These are phyloP conservation scores for Caradrina kadenii DNA, from an alignment of 2,888 invertebrate species.

Conservation along the genomic window DNA sequence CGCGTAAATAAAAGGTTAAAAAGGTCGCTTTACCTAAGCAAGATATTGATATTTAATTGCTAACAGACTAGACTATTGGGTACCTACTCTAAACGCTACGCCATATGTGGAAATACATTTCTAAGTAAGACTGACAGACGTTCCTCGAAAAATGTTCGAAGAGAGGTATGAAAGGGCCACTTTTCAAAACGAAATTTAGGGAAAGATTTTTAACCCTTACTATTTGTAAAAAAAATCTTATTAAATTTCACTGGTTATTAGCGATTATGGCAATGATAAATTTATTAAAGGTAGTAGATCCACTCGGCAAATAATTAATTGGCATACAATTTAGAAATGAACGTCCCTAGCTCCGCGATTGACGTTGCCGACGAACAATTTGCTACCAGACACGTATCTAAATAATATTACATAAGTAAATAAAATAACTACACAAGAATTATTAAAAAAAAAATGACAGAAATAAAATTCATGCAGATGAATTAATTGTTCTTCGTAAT, in stretches of 20 bases:
- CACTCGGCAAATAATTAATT: constrained; percentile 16
- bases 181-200: too few species aligned
- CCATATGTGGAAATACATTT: too few species aligned
- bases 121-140: too few species aligned
- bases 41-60: too few species aligned
- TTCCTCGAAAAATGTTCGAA: too few species aligned
- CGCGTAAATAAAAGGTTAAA: too few species aligned
- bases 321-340: constrained; percentile 8
- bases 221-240: not conserved
- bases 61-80: too few species aligned
- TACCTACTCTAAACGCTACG: too few species aligned
- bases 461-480: not conserved
- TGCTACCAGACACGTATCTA: not conserved
- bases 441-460: not conserved
- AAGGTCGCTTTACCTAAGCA: too few species aligned
- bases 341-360: constrained; percentile 33
- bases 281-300: not conserved
- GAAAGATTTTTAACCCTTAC: too few species aligned
- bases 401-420: not conserved
- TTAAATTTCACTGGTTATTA: not conserved
- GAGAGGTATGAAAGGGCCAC: too few species aligned
- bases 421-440: not conserved
- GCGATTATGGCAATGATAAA: too few species aligned
- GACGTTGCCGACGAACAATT: constrained; percentile 10
- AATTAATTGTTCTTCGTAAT: not conserved